phyloP scores from a whole-genome alignment of 64 coral and sea anemone genomes.

The Montipora sp. region DNA sequence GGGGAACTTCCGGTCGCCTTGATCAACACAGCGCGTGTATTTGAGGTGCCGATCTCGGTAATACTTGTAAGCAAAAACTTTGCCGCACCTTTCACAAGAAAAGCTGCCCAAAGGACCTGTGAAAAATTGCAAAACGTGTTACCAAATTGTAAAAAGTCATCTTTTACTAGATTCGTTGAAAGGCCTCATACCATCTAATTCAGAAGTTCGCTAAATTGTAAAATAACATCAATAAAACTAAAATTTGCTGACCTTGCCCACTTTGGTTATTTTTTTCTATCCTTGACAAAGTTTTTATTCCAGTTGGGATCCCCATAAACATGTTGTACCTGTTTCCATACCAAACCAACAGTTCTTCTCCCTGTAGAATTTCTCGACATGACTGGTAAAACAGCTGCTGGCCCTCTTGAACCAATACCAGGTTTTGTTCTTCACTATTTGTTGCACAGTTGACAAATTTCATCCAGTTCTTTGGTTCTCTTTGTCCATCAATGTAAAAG shows the following conservation, averaged over 20 bases:
- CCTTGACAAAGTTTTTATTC: constrained; percentile 41
- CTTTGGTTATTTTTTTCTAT: constrained; percentile 14
- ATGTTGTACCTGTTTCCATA: constrained; percentile 84
- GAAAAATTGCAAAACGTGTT: background rate
- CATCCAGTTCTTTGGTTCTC: constrained; percentile 84
- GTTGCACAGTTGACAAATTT: constrained; percentile 84
- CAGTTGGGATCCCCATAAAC: constrained; percentile 88
- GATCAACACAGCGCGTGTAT: constrained; percentile 91
- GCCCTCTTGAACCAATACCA: constrained; percentile 76
- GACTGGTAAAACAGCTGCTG: constrained; percentile 84
- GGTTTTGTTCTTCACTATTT: constrained; percentile 74
- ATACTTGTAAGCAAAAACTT: constrained; percentile 93
- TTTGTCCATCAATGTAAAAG: constrained; percentile 79
- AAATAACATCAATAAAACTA: background rate
- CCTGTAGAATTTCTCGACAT: constrained; percentile 69
- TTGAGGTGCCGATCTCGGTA: constrained; percentile 88
- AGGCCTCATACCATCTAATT: background rate
- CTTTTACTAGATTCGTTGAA: too few relatives aligned
- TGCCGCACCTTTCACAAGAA: constrained; percentile 78
- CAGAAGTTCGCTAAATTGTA: background rate
- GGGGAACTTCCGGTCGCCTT: constrained; percentile 83
- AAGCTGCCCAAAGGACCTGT: constrained; percentile 68
- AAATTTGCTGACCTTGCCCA: constrained; percentile 42
- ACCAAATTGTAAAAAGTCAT: background rate
- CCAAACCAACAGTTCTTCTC: constrained; percentile 90